Conservation (phyloP, 2,113 vertebrate genomes). For the Strigops habroptila region DNA sequence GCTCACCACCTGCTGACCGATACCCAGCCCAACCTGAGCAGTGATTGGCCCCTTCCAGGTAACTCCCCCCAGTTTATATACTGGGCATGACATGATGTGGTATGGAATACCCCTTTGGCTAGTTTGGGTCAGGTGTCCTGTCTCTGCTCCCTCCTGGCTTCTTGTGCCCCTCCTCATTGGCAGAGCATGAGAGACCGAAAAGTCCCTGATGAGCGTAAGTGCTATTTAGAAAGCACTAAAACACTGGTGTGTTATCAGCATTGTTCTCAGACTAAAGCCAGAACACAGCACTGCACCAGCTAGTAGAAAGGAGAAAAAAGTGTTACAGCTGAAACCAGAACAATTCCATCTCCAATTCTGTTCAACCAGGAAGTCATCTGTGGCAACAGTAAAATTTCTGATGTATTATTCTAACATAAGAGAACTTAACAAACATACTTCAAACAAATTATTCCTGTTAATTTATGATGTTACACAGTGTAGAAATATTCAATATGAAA, state of each 20-base stretch:
- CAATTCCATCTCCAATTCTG: background rate
- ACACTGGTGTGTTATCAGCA: background rate
- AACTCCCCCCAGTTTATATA: background rate
- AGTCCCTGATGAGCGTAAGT: background rate
- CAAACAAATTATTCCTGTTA: background rate
- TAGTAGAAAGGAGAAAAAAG: background rate
- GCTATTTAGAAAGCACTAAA: background rate
- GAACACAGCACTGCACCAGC: background rate
- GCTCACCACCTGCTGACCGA: background rate
- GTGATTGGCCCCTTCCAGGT: background rate
- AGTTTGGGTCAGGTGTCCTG: background rate
- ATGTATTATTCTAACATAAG: background rate
- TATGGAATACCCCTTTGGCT: background rate
- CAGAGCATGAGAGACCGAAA: background rate
- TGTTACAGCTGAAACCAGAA: background rate
- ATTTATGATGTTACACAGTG: background rate
- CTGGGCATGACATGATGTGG: background rate
- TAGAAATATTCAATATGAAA: background rate
- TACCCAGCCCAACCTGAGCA: background rate
- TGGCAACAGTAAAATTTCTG: background rate
- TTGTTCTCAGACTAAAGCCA: background rate
- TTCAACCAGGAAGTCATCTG: background rate
- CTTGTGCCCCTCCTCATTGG: background rate
- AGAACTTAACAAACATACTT: background rate
- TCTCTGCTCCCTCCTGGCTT: background rate